These are phyloP conservation scores for Antedon mediterranea DNA, from an alignment of 53 echinoderm and acorn worm species.

Conservation along the genomic window DNA sequence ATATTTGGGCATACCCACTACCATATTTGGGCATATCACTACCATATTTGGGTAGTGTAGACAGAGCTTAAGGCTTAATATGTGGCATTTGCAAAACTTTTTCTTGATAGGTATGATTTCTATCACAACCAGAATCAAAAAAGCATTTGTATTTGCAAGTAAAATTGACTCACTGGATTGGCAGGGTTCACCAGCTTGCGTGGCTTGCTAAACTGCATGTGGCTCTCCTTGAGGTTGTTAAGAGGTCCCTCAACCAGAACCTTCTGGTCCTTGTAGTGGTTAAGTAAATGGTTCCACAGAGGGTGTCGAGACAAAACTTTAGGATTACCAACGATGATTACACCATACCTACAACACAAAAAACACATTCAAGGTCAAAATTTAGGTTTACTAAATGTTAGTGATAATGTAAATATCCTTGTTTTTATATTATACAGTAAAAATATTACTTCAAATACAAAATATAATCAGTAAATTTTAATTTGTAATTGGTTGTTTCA, in stretches of 20 bases:
- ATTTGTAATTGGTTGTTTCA: no score
- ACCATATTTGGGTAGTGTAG: not conserved
- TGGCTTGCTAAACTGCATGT: constrained; percentile 98
- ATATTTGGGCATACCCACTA: no score
- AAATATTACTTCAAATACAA: no score
- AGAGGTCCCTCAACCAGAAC: constrained; percentile 93
- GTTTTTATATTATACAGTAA: no score
- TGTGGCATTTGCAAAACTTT: not conserved
- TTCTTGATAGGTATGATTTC: no score
- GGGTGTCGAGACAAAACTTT: constrained; percentile 93
- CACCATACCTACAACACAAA: constrained; percentile 52
- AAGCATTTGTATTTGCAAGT: not conserved
- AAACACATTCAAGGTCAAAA: no score
- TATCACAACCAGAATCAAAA: not conserved
- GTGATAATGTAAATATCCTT: no score
- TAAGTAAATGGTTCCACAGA: constrained; percentile 88
- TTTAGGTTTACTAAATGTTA: no score
- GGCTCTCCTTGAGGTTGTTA: constrained; percentile 95
- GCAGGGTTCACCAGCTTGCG: constrained; percentile 95
- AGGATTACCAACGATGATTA: constrained; percentile 95
- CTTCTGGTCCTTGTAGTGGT: constrained; percentile 98
- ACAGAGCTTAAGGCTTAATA: not conserved
- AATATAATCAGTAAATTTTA: no score
- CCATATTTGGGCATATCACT: no score
- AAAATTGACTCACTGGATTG: constrained; percentile 55